These are phyloP conservation scores for Adelges cooleyi DNA, from an alignment of 1,140 invertebrate species.

Conservation along the genomic window DNA sequence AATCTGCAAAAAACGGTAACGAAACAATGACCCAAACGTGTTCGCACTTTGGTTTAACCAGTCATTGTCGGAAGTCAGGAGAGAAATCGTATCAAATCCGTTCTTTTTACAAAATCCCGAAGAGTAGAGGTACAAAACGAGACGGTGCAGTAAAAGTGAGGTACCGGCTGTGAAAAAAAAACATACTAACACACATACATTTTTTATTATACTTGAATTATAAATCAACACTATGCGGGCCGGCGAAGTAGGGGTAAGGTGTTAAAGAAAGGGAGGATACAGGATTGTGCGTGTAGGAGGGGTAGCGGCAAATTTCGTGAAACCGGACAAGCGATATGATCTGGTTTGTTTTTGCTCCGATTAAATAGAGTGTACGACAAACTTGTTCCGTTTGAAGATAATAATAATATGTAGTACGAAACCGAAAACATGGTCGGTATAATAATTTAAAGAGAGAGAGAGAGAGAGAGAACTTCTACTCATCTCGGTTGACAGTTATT, in stretches of 20 bases:
- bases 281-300: too few relatives aligned
- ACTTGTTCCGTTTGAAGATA: conserved; percentile 14
- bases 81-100: conserved; percentile 29
- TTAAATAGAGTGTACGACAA: neutral
- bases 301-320: too few relatives aligned
- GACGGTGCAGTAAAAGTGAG: neutral
- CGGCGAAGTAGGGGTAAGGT: neutral
- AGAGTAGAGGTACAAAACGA: neutral
- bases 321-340: neutral
- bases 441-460: too few relatives aligned
- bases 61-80: conserved; percentile 18
- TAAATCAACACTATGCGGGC: neutral
- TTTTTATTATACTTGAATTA: neutral
- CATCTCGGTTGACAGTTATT: neutral
- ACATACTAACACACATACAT: neutral
- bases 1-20: neutral
- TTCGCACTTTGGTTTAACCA: conserved; percentile 6
- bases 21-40: conserved; percentile 22
- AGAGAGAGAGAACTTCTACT: too few relatives aligned
- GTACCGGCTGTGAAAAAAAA: neutral
- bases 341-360: neutral
- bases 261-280: too few relatives aligned
- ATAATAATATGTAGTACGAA: too few relatives aligned
- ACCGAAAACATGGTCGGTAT: too few relatives aligned
- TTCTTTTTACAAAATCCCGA: conserved; percentile 3